Percentiles rank a stretch among this genome's conserved stretches.
Conservation (phyloP, 2,797 vertebrate species). For the Hypotaenidia okinawae region DNA sequence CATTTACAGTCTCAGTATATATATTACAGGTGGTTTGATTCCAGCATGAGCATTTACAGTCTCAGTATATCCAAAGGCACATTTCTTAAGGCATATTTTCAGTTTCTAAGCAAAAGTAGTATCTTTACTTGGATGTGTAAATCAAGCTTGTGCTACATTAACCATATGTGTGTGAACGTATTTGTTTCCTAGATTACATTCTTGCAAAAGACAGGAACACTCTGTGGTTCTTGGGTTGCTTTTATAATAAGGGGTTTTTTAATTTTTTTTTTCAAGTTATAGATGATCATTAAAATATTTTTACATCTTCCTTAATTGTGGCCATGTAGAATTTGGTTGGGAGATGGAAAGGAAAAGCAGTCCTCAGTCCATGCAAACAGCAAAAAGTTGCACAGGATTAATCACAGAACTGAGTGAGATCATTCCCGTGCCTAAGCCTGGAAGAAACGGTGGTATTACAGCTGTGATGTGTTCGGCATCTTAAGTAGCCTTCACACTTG, state of each 20-base stretch:
- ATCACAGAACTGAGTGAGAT: neutral
- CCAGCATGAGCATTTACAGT: neutral
- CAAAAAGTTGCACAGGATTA: neutral
- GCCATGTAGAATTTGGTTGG: neutral
- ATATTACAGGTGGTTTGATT: neutral
- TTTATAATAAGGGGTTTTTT: neutral
- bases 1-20: neutral
- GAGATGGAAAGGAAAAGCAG: neutral
- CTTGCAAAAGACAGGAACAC: neutral
- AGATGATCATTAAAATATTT: neutral
- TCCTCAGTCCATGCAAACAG: neutral
- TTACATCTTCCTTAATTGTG: neutral
- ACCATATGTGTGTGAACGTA: neutral
- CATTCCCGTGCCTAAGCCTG: neutral
- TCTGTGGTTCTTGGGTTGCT: neutral
- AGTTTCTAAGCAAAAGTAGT: neutral
- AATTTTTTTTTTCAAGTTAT: too few species aligned
- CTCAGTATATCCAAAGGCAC: neutral
- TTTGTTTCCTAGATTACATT: neutral
- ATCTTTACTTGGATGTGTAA: neutral
- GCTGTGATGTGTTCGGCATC: neutral
- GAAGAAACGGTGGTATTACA: neutral
- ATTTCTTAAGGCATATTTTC: neutral
- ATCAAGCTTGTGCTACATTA: neutral
- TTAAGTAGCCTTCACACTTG: conserved; percentile 19